Percentiles rank a stretch among this genome's conserved stretches.
Conservation (phyloP, 2,888 invertebrate genomes). For the Odontomyia ornata region DNA sequence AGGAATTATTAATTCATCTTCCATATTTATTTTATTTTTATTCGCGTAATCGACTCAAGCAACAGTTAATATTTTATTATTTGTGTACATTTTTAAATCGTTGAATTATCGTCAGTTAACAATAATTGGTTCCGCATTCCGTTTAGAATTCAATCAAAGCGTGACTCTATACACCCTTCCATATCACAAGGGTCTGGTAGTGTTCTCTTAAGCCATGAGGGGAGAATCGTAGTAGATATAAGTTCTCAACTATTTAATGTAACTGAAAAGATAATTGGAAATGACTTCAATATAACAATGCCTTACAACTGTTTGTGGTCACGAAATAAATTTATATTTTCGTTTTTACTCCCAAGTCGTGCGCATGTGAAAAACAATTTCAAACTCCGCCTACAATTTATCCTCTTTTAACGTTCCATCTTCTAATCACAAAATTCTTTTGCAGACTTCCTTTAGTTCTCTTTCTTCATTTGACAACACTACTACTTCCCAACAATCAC, state of each 20-base stretch:
- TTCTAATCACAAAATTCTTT: constrained; percentile 50
- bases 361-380: constrained; percentile 7
- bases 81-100: constrained; percentile 10
- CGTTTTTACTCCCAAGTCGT: not conserved
- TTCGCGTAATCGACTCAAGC: too few species aligned
- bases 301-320: not conserved
- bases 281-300: not conserved
- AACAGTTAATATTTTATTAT: constrained; percentile 14
- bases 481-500: constrained; percentile 61
- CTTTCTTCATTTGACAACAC: constrained; percentile 64
- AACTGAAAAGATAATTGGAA: not conserved
- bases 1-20: too few species aligned
- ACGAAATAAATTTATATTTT: not conserved
- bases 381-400: constrained; percentile 10
- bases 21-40: too few species aligned
- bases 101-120: not conserved
- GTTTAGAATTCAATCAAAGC: constrained; percentile 12
- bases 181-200: too few species aligned
- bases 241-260: not conserved
- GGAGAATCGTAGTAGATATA: not conserved
- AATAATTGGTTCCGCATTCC: constrained; percentile 19
- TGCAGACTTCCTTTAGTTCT: constrained; percentile 64
- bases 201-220: too few species aligned
- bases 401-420: not conserved
- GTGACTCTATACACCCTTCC: not conserved